Conservation (phyloP, 2,888 invertebrate genomes). For the Habroteleia sp. region DNA sequence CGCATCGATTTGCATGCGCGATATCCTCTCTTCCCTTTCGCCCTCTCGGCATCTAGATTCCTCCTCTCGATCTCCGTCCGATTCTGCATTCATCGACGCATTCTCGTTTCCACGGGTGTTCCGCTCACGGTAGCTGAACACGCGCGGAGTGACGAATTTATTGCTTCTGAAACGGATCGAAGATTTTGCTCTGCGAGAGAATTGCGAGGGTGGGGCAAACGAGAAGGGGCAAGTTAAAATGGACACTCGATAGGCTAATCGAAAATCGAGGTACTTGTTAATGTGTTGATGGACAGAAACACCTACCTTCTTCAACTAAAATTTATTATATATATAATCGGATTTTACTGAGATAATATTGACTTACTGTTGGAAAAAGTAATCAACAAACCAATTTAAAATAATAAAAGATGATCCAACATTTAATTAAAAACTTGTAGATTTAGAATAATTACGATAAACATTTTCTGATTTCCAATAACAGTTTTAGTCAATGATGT, state of each 20-base stretch:
- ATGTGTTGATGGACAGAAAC: conserved; percentile 53
- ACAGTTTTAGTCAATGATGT: too few relatives aligned
- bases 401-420: too few relatives aligned
- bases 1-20: conserved; percentile 72
- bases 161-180: conserved; percentile 73
- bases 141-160: conserved; percentile 77
- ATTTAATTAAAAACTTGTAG: too few relatives aligned
- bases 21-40: conserved; percentile 67
- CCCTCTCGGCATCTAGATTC: conserved; percentile 65
- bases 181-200: conserved; percentile 68
- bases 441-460: too few relatives aligned
- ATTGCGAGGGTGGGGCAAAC: conserved; percentile 62
- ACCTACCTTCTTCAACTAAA: conserved; percentile 26
- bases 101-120: conserved; percentile 72
- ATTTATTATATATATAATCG: conserved; percentile 36
- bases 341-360: conserved; percentile 17
- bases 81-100: conserved; percentile 76
- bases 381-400: too few relatives aligned
- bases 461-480: too few relatives aligned
- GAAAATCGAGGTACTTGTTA: conserved; percentile 60
- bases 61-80: conserved; percentile 68
- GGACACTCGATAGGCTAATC: conserved; percentile 60
- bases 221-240: conserved; percentile 62
- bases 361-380: too few relatives aligned
- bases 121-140: conserved; percentile 67